Base-by-base conservation (phyloP, 1,140 invertebrate genomes). In the Drosophila melanogaster region DNA sequence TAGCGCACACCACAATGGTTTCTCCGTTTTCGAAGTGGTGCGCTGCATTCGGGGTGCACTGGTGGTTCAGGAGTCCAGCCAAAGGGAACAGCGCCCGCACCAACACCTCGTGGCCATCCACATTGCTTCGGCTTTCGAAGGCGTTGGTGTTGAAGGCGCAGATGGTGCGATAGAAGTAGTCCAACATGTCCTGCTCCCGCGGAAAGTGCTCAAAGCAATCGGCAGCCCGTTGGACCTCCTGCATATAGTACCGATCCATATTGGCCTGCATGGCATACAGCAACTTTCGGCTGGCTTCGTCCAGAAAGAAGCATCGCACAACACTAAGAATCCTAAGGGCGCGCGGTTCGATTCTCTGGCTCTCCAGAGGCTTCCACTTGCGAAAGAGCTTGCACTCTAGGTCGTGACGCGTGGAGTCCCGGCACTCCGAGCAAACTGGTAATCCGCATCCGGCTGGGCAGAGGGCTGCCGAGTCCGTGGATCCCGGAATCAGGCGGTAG, bases 11-110 rank as follows among this genome's bases (percentile, higher is more conserved):
- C 14, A 93, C 92, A 92, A 97, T 95, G 33, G 93, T 92, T 17
- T 93, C 93, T 6, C 94, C 86, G 4, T 92, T 79, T 69, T 95
- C 94, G 65, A 95, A 96, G 41, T 93, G 93, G 65, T 96, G 95
- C 17, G 94, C 94, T 0, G 95, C 96, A 84, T 97, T 97, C 2
- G 96, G 95, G 10, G 93, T 92, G 80, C 96, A 97, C 35, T 93
- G 93, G 81, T 97, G 96, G 91, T 97, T 96, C 86, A 96, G 94
- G 33, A 97, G 92, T 14, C 95, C 94, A 1, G 95, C 94, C 17
- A 96, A 91, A 3, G 96, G 95, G 91, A 95, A 97, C 4, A 97
- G 91, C 3, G 95, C 96, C 66, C 95, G 93, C 33, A 95, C 91
- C 77, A 94, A 94, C 30, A 94, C 93, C 57, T 92, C 79, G 64